phyloP scores from a whole-genome alignment of 2,797 vertebrate species.

The Gymnoscopelus braueri region DNA sequence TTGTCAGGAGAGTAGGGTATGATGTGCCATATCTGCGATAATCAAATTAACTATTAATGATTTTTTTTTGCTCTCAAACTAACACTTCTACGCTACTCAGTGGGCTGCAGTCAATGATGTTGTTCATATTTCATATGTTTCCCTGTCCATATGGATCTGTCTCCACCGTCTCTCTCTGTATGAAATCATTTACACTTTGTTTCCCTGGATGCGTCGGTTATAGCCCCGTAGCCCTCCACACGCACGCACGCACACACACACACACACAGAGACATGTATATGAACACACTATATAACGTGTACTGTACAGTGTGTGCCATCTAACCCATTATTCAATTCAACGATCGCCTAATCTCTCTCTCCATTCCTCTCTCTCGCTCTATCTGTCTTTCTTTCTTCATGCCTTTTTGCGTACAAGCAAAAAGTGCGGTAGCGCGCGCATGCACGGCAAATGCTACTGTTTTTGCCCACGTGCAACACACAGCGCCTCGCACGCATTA shows the following conservation, averaged over 20 bases:
- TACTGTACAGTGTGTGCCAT: constrained; percentile 23
- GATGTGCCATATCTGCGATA: constrained; percentile 64
- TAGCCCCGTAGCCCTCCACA: constrained; percentile 3
- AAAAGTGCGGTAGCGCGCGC: too few species aligned
- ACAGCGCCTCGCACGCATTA: constrained; percentile 42
- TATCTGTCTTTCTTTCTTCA: constrained; percentile 45
- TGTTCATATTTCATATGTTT: constrained; percentile 68
- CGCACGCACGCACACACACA: constrained; percentile 9
- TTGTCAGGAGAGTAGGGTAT: constrained; percentile 43
- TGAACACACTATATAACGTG: constrained; percentile 31
- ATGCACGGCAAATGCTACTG: neutral
- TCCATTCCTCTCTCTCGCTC: constrained; percentile 13
- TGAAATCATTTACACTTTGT: constrained; percentile 52
- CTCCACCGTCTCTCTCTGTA: constrained; percentile 37
- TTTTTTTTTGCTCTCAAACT: constrained; percentile 66
- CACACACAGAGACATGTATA: constrained; percentile 34
- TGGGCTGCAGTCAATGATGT: constrained; percentile 54
- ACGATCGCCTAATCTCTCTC: constrained; percentile 26
- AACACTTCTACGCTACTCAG: constrained; percentile 58
- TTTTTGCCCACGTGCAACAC: constrained; percentile 2
- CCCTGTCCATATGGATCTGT: constrained; percentile 46
- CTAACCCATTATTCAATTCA: constrained; percentile 49
- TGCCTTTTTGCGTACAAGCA: neutral
- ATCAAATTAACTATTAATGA: constrained; percentile 75
- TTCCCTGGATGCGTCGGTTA: constrained; percentile 67